Percentiles rank a stretch among this genome's conserved stretches.
Conservation (phyloP, 35 echinoderm and acorn worm species). For the Anneissia japonica region DNA sequence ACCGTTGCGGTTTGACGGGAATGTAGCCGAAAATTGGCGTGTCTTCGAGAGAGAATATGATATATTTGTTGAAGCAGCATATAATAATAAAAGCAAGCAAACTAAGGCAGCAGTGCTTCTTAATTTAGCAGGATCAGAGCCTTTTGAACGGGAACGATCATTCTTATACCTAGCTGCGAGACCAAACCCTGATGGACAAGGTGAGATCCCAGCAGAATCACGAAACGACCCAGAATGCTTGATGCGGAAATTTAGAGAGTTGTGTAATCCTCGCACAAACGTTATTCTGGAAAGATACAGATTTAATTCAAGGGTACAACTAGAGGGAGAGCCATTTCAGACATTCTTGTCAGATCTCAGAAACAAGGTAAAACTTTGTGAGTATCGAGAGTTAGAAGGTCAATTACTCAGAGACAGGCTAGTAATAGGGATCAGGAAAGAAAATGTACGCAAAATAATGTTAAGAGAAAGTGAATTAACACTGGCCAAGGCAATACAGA, state of each 20-base stretch:
- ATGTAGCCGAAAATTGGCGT: background rate
- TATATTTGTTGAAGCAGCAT: background rate
- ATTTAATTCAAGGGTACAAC: slow-evolving; percentile 25
- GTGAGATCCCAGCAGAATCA: background rate
- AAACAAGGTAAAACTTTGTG: slow-evolving; percentile 32
- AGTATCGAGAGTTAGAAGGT: slow-evolving; percentile 37
- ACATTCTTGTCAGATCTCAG: slow-evolving; percentile 33
- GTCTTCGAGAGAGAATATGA: background rate
- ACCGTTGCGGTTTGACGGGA: background rate
- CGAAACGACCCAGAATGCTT: background rate
- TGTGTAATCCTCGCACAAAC: slow-evolving; percentile 32
- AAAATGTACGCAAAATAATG: slow-evolving; percentile 6
- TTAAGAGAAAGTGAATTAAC: slow-evolving; percentile 12
- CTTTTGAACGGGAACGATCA: background rate
- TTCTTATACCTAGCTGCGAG: background rate
- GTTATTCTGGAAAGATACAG: slow-evolving; percentile 48
- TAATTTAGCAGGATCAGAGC: background rate
- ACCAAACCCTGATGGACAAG: too few species aligned
- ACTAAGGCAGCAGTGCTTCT: background rate
- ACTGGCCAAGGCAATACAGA: slow-evolving; percentile 35
- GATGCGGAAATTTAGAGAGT: slow-evolving; percentile 18
- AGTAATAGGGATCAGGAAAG: slow-evolving; percentile 20
- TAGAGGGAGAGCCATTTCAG: background rate
- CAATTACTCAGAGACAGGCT: slow-evolving; percentile 31
- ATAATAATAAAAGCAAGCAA: background rate